Base-by-base conservation (phyloP, 1,140 invertebrate genomes). In the Zaprionus lachaisei region DNA sequence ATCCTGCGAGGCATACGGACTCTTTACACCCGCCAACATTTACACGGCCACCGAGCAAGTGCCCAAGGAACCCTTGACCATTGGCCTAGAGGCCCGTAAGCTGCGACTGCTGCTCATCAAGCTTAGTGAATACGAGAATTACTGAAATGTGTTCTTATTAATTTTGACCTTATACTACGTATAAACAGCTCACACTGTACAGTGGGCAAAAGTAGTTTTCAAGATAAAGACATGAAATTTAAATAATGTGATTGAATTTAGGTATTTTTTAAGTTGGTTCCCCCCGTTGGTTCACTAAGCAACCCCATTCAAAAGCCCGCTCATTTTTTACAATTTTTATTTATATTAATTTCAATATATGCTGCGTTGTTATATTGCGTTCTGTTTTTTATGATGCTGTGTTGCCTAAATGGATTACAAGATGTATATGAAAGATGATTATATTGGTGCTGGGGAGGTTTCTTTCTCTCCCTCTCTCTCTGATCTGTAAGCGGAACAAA, bases 1-100 rank as follows among this genome's bases (percentile, higher is more conserved):
- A 72, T 97, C 97, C 67, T 99, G 98, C 93, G 96, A 96, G 94
- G 85, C 91, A 55, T 92, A 92, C 56, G 92, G 92, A 5, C 62
- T 93, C 5, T 84, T 92, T 20, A 92, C 92, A 6, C 92, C 92
- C 5, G 92, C 92, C 14, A 92, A 92, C 57, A 92, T 92, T 51
- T 92, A 85, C 44, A 26, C 80, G 12, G 83, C 92, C 24, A 76
- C 82, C 5, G 91, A 93, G 24, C 92, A 92, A 64, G 77, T 81
- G 17, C 82, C 81, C 1, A 84, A 77, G 14, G 80, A 93, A 38
- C 90, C 87, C 0, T 76, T 92, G 37, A 93, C 92, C 34, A 93
- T 93, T 69, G 92, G 92, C 6, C 57, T 93, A n/a, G 92, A 93
- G 61, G 85, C 92, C 15, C 62, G 92, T 22, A 93, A 93, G 51